These are phyloP conservation scores for Centrocercus urophasianus DNA, from an alignment of 2,113 vertebrate species.

Conservation along the genomic window DNA sequence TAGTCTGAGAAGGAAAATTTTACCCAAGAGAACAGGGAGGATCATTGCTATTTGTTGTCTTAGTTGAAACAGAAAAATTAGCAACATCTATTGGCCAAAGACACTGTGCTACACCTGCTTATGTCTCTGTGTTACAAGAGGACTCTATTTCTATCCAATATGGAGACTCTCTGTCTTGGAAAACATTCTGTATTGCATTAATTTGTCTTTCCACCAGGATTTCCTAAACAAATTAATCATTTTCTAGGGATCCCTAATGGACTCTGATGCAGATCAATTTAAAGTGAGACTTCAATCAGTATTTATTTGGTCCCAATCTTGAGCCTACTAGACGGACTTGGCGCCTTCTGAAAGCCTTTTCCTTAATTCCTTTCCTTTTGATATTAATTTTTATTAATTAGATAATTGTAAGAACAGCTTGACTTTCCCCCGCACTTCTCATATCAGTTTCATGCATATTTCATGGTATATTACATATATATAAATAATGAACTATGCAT, in stretches of 20 bases:
- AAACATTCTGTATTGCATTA: background rate
- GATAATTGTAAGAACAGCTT: background rate
- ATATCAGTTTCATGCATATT: background rate
- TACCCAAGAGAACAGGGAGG: background rate
- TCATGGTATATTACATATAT: background rate
- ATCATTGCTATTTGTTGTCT: background rate
- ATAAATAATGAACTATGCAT: background rate
- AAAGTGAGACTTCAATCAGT: background rate
- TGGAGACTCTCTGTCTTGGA: background rate
- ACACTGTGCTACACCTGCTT: background rate
- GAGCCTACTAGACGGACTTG: background rate
- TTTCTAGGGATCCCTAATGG: background rate
- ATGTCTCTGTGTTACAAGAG: background rate
- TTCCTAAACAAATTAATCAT: background rate
- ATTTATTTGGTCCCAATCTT: background rate
- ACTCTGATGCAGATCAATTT: background rate
- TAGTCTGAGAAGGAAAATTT: background rate
- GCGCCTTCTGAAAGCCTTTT: background rate
- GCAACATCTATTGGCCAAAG: background rate
- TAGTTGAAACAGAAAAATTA: background rate
- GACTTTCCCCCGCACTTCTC: background rate
- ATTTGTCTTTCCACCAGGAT: background rate
- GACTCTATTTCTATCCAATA: background rate
- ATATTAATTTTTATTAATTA: background rate
- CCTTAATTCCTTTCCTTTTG: background rate